Base-by-base conservation (phyloP, 2,797 vertebrate species). In the Podarcis siculus region DNA sequence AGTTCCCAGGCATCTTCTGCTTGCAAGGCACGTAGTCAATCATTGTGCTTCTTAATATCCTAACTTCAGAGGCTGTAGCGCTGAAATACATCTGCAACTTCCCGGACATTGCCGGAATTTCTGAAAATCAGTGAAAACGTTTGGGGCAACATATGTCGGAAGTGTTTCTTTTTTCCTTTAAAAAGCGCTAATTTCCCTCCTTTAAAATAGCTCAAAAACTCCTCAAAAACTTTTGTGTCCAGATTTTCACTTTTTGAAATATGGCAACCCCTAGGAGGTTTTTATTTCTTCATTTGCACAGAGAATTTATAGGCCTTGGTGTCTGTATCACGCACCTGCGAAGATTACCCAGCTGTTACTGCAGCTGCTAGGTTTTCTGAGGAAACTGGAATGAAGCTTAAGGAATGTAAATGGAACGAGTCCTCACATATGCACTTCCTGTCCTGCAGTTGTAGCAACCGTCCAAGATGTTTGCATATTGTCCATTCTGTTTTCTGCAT, bases 261-360 rank as follows among this genome's bases (percentile, higher is more conserved):
- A 55, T 55, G 49, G 49, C 49, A 55, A 55, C 13, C 13, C 1
- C 49, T 55, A 15, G 49, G 72, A 37, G 5, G 19, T 15, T 37
- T 61, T 39, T 8, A 76, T 75, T 69, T 55, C 21, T 85, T 89
- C 89, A 77, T 81, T 32, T 66, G 82, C 15, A 37, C 91, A 83
- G 55, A 72, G 58, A 5, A 89, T 91, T 88, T 66, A 79, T 92
- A 72, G 81, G 86, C 73, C 61, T 77, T 87, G 86, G 30, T 86
- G 66, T 90, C 84, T 92, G 37, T 92, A 78, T 88, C 79, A 90
- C 66, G 72, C 83, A 92, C 90, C 89, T 92, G 80, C 83, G 89
- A 5, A 42, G 94, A 75, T 45, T 84, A 61, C 58, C 82, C 90
- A 92, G 89, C 90, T 95, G 92, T 91, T 94, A 78, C 85, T 91